These are phyloP conservation scores for Melanostoma scalare DNA, from an alignment of 2,888 invertebrate genomes.

Conservation along the genomic window DNA sequence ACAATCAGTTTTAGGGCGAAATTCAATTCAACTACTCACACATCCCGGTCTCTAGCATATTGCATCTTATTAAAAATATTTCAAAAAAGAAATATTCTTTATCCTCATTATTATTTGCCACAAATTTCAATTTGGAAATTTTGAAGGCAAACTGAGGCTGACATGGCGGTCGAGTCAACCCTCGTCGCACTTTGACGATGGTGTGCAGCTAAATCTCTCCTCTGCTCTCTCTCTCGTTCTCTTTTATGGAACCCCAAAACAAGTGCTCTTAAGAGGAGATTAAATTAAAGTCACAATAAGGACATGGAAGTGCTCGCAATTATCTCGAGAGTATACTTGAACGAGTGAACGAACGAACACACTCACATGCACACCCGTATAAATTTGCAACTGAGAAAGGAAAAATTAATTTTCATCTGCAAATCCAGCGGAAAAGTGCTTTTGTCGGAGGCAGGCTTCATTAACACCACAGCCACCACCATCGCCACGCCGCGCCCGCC, in stretches of 20 bases:
- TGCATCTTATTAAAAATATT: slow-evolving; percentile 22
- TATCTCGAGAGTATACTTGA: slow-evolving; percentile 71
- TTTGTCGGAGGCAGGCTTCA: slow-evolving; percentile 64
- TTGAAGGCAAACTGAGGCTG: slow-evolving; percentile 34
- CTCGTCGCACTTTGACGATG: neutral
- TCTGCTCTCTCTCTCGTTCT: slow-evolving; percentile 4
- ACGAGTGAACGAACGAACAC: slow-evolving; percentile 51
- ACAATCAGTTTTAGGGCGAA: slow-evolving; percentile 55
- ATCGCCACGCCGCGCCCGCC: neutral
- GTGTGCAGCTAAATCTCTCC: too few relatives aligned
- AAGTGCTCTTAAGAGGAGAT: slow-evolving; percentile 68
- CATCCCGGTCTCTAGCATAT: slow-evolving; percentile 5
- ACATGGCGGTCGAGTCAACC: slow-evolving; percentile 4
- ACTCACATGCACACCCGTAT: neutral
- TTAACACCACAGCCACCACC: slow-evolving; percentile 56
- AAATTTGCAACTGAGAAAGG: slow-evolving; percentile 4
- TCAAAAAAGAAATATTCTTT: slow-evolving; percentile 34
- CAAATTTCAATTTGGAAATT: slow-evolving; percentile 50
- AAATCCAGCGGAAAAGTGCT: slow-evolving; percentile 72
- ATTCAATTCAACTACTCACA: slow-evolving; percentile 51
- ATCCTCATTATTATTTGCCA: slow-evolving; percentile 61
- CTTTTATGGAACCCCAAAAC: slow-evolving; percentile 8
- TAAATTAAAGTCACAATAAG: slow-evolving; percentile 73
- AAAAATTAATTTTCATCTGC: slow-evolving; percentile 67
- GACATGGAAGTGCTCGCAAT: slow-evolving; percentile 72